phyloP scores from a whole-genome alignment of 2,113 vertebrate genomes.

The Echinops telfairi region DNA sequence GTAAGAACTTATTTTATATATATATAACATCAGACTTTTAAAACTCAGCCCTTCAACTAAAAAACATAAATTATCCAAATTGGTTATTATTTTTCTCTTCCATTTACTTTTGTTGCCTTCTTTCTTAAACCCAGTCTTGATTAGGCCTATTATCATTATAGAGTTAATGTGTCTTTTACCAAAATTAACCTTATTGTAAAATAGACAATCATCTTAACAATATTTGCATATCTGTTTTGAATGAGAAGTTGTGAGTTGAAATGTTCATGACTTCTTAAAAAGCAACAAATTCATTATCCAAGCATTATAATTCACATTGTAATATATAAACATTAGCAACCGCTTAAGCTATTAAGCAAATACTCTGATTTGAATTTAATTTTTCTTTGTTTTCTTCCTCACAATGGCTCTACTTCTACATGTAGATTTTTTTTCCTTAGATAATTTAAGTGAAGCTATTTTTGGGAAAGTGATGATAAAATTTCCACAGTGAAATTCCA shows the following conservation, averaged over 20 bases:
- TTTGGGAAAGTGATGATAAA: conserved; percentile 64
- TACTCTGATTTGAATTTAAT: conserved; percentile 83
- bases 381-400: conserved; percentile 75
- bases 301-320: conserved; percentile 73
- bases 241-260: conserved; percentile 72
- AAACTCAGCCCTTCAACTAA: conserved; percentile 69
- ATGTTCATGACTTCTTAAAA: conserved; percentile 81
- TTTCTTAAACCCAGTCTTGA: conserved; percentile 74
- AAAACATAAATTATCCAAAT: conserved; percentile 80
- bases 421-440: conserved; percentile 52
- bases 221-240: conserved; percentile 83
- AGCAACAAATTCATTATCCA: conserved; percentile 81
- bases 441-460: conserved; percentile 69
- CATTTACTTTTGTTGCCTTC: conserved; percentile 73
- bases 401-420: conserved; percentile 61
- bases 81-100: conserved; percentile 71
- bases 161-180: conserved; percentile 75
- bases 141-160: conserved; percentile 81
- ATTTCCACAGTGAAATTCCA: conserved; percentile 41
- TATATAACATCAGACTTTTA: conserved; percentile 10
- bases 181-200: conserved; percentile 84
- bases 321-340: conserved; percentile 77
- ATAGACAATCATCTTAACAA: conserved; percentile 81
- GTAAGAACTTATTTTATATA: conserved; percentile 73
- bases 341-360: conserved; percentile 80